A percentile compares a stretch with the other conserved stretches of the same genome.
These are phyloP conservation scores for Sandelia bainsii DNA, from an alignment of 2,797 vertebrate genomes.

Conservation along the genomic window DNA sequence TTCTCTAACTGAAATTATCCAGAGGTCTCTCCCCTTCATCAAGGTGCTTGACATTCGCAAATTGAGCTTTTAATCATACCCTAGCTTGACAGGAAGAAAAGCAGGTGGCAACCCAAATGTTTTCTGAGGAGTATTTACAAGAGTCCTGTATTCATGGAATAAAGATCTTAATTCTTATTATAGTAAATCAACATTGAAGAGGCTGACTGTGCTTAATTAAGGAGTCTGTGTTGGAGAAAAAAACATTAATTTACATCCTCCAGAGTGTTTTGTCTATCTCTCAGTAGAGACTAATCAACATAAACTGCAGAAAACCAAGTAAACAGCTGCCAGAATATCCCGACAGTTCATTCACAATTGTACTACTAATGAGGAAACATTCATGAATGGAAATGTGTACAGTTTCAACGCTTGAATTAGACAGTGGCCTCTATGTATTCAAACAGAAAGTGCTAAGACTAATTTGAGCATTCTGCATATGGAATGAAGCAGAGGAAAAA, in stretches of 20 bases:
- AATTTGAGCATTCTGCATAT: constrained; percentile 27
- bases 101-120: constrained; percentile 63
- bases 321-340: constrained; percentile 72
- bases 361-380: constrained; percentile 62
- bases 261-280: constrained; percentile 77
- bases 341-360: constrained; percentile 67
- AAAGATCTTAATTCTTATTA: constrained; percentile 63
- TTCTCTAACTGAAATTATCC: constrained; percentile 12
- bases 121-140: constrained; percentile 49
- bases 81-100: constrained; percentile 44
- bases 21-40: background rate
- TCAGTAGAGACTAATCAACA: constrained; percentile 77
- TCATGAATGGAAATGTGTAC: constrained; percentile 51
- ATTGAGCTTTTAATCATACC: constrained; percentile 56
- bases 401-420: constrained; percentile 51
- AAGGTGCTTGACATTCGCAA: constrained; percentile 32
- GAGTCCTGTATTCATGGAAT: constrained; percentile 41
- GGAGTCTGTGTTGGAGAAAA: constrained; percentile 53
- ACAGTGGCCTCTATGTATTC: constrained; percentile 28
- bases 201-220: constrained; percentile 75
- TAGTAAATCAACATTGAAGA: constrained; percentile 66
- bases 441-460: constrained; percentile 47
- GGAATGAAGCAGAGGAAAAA: constrained; percentile 37
- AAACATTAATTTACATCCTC: constrained; percentile 78
- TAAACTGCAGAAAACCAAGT: constrained; percentile 64